Percentiles rank a stretch among this genome's conserved stretches.
These are phyloP conservation scores for Holothuria scabra DNA, from an alignment of 53 echinoderm and acorn worm genomes.

Conservation along the genomic window DNA sequence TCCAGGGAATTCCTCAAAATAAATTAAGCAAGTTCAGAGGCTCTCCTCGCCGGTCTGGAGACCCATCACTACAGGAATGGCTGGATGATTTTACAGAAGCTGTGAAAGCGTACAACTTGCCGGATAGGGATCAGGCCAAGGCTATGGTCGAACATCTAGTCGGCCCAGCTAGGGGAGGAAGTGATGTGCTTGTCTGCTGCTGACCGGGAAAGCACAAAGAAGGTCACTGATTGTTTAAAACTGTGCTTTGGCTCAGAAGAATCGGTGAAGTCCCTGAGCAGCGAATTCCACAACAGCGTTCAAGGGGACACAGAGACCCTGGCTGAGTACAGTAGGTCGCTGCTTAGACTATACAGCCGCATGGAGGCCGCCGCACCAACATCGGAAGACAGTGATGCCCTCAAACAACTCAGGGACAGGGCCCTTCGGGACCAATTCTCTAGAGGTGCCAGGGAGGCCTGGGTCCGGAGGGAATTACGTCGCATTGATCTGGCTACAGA, in stretches of 20 bases:
- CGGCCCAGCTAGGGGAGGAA: conserved; percentile 56
- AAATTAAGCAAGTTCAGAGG: conserved; percentile 33
- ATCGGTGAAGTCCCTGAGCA: conserved; percentile 23
- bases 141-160: conserved; percentile 47
- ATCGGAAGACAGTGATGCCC: conserved; percentile 28
- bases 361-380: conserved; percentile 48
- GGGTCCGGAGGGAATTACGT: conserved; percentile 31
- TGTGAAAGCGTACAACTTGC: neutral
- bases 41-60: neutral
- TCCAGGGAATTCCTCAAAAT: conserved; percentile 34
- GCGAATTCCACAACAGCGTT: conserved; percentile 43
- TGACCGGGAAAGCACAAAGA: neutral
- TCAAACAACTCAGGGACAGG: conserved; percentile 6
- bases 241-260: conserved; percentile 39
- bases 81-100: conserved; percentile 31
- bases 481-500: conserved; percentile 11
- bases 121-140: neutral
- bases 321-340: conserved; percentile 41
- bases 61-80: conserved; percentile 12
- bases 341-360: conserved; percentile 30
- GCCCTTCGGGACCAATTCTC: conserved; percentile 1
- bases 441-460: conserved; percentile 5
- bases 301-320: conserved; percentile 55
- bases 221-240: neutral
- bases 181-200: conserved; percentile 24